Base-by-base conservation (phyloP, 92 coral and sea anemone genomes). In the Actinernus sp. region DNA sequence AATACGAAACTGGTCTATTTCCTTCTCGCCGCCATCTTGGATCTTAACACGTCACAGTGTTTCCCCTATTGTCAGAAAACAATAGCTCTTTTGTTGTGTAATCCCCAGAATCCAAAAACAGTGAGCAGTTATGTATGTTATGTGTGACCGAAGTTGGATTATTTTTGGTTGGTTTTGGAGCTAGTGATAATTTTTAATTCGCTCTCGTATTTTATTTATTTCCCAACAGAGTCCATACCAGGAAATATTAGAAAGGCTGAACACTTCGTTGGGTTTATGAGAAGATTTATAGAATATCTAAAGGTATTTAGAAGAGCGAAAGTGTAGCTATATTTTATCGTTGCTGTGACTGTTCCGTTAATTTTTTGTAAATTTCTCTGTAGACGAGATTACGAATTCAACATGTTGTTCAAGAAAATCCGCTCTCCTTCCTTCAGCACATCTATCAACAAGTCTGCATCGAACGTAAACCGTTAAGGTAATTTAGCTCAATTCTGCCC, bases 181-280 rank as follows among this genome's bases (percentile, higher is more conserved):
- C 14, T 50, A 24, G 58, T 50, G 16, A 17, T n/a, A n/a, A n/a
- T n/a, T n/a, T n/a, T n/a, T n/a, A n/a, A n/a, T n/a, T n/a, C n/a
- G n/a, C n/a, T n/a, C n/a, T n/a, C n/a, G n/a, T 7, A 8, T 36
- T 36, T 36, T 36, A 7, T 36, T 14, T 13, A 47, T 5, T 47
- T 47, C 17, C 17, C 7, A 75, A 20, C 59, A 92, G 99, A 95
- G 81, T 92, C 99, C 4, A 83, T 95, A 9, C 99, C 99, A 20
- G 99, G 99, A 2, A 95, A 95, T 47, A 95, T 95, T 18, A 65
- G 99, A 24, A 90, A 95, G 61, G 99, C 99, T 31, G 99, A 92
- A 46, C 99, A 95, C 71, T 95, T 95, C 84, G 99, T 95, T 26
- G 90, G 90, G 5, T 95, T 95, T 31, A 95, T 95, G 97, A 87